phyloP scores from a whole-genome alignment of 2,797 vertebrate species.

The Florisuga fusca region DNA sequence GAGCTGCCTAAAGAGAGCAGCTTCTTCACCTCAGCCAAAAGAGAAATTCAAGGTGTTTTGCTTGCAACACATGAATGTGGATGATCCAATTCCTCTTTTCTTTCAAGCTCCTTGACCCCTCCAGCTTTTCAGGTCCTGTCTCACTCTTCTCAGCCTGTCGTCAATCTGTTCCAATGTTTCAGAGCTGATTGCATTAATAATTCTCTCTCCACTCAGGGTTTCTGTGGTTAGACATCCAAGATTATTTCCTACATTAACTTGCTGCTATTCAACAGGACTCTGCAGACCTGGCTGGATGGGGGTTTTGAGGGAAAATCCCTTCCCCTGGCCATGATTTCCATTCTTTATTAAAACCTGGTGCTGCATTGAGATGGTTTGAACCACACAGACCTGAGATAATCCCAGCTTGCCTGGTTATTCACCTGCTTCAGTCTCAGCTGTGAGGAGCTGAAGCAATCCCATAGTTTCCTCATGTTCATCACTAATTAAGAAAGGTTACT shows the following conservation, averaged over 20 bases:
- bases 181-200: neutral
- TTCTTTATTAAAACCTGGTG: neutral
- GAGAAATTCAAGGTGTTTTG: neutral
- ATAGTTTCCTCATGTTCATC: neutral
- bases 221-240: neutral
- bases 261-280: neutral
- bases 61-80: rapidly evolving
- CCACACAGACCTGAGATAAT: neutral
- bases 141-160: neutral
- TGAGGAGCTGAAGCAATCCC: rapidly evolving
- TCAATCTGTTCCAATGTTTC: rapidly evolving
- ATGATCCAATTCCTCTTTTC: neutral
- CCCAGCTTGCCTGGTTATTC: neutral
- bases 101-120: neutral
- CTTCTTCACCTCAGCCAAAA: neutral
- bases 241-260: neutral
- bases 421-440: neutral
- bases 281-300: neutral
- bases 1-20: neutral
- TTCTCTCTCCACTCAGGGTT: neutral
- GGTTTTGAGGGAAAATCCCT: neutral
- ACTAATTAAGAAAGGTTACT: neutral
- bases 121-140: neutral
- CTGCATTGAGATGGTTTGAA: neutral
- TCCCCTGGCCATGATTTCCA: neutral